Conservation (phyloP, 2,888 invertebrate genomes). For the Marronus borbonicus region DNA sequence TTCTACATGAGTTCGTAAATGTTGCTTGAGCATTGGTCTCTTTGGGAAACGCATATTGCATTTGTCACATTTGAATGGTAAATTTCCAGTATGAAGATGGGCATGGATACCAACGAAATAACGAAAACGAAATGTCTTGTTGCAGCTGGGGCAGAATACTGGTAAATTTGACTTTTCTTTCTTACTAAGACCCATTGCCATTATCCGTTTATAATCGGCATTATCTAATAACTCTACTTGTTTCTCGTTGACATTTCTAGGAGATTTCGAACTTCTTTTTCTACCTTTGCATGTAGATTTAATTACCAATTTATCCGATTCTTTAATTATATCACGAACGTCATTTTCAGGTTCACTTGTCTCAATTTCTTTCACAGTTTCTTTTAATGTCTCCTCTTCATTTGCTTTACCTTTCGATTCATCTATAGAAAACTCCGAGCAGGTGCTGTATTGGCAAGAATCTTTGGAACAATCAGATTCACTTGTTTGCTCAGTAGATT, state of each 20-base stretch:
- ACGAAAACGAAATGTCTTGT: slow-evolving; percentile 7
- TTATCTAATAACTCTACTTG: slow-evolving; percentile 12
- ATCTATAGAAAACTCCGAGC: too few species aligned
- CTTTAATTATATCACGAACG: too few species aligned
- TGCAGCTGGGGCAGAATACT: slow-evolving; percentile 19
- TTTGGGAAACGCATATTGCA: slow-evolving; percentile 5
- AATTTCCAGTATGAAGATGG: slow-evolving; percentile 6
- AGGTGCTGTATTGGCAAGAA: not conserved
- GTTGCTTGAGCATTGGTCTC: not conserved
- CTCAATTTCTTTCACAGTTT: not conserved
- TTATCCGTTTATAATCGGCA: slow-evolving; percentile 19
- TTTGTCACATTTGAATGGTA: slow-evolving; percentile 21
- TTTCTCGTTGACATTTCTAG: slow-evolving; percentile 11
- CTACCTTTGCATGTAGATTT: not conserved
- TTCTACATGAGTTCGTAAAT: not conserved
- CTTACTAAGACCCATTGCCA: too few species aligned
- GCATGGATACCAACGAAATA: slow-evolving; percentile 15
- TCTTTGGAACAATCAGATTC: not conserved
- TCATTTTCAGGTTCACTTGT: not conserved
- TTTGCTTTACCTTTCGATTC: too few species aligned
- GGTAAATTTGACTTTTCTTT: slow-evolving; percentile 3
- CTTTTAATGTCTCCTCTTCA: not conserved
- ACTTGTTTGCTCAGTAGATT: not conserved
- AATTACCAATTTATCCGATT: not conserved
- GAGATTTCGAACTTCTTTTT: not conserved